These are phyloP conservation scores for Octonoba sinensis DNA, from an alignment of 2,888 invertebrate genomes.

Conservation along the genomic window DNA sequence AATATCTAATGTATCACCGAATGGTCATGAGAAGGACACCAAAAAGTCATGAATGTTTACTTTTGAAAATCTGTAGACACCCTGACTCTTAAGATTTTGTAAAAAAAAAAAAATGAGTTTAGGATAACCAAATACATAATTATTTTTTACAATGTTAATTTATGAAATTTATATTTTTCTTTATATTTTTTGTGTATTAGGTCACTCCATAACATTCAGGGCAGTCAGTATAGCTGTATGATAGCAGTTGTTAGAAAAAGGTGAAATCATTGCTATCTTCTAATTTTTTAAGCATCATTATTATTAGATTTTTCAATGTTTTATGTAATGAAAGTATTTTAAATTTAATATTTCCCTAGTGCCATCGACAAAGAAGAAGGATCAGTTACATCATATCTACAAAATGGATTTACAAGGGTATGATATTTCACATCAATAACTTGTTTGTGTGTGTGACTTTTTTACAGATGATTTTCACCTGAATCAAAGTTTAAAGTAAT, in stretches of 20 bases:
- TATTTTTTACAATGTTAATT: too few relatives aligned
- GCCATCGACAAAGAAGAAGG: slow-evolving; percentile 87
- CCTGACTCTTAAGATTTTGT: too few relatives aligned
- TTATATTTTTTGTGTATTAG: slow-evolving; percentile 72
- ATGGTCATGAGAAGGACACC: too few relatives aligned
- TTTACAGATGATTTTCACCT: slow-evolving; percentile 64
- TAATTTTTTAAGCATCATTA: background rate
- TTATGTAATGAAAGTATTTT: background rate
- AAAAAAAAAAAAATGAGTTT: too few relatives aligned
- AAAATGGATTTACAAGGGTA: slow-evolving; percentile 90
- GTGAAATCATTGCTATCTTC: slow-evolving; percentile 73
- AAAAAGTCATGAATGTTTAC: too few relatives aligned
- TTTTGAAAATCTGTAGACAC: too few relatives aligned
- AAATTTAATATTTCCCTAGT: slow-evolving; percentile 74
- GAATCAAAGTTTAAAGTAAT: too few relatives aligned
- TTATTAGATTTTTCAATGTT: background rate
- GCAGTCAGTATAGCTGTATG: slow-evolving; percentile 75
- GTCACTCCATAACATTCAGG: slow-evolving; percentile 77
- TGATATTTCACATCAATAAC: slow-evolving; percentile 68
- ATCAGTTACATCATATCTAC: slow-evolving; percentile 81
- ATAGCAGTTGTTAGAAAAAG: slow-evolving; percentile 89
- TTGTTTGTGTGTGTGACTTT: slow-evolving; percentile 71
- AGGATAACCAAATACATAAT: too few relatives aligned
- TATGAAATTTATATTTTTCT: slow-evolving; percentile 9
- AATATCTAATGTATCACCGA: too few relatives aligned